phyloP scores from a whole-genome alignment of 2,888 invertebrate genomes.

The Agrochola litura region DNA sequence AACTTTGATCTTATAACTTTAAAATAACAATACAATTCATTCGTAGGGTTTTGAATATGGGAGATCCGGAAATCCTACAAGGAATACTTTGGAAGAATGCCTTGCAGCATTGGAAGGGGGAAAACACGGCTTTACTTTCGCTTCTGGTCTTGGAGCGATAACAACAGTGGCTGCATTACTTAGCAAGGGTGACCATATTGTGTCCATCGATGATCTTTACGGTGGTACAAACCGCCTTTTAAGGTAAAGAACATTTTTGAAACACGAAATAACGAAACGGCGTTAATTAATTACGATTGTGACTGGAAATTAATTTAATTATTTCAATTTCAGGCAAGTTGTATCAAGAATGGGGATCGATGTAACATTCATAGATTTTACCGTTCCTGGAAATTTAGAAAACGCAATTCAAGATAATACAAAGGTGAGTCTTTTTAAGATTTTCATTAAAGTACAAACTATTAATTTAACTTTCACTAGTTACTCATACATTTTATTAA shows the following conservation, averaged over 20 bases:
- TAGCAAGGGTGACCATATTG: conserved; percentile 96
- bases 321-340: conserved; percentile 90
- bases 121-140: conserved; percentile 95
- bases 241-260: conserved; percentile 75
- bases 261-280: neutral
- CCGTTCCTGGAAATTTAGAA: conserved; percentile 92
- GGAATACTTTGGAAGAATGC: conserved; percentile 96
- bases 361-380: conserved; percentile 94
- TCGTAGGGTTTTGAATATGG: conserved; percentile 97
- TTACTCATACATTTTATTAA: neutral
- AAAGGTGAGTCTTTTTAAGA: conserved; percentile 90
- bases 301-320: conserved; percentile 5
- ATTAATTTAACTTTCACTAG: neutral
- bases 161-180: conserved; percentile 94
- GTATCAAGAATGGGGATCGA: conserved; percentile 92
- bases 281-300: neutral
- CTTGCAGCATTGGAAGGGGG: conserved; percentile 97
- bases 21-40: conserved; percentile 51
- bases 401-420: conserved; percentile 95
- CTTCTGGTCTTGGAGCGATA: conserved; percentile 97
- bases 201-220: conserved; percentile 98
- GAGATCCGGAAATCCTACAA: conserved; percentile 98
- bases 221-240: conserved; percentile 96
- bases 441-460: neutral
- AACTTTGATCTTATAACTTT: neutral